Evolutionary conservation across 2,113 vertebrate genomes (phyloP), one percentile per base, ranked within the genome.

Genomic region (Rhinichthys klamathensis): DNA sequence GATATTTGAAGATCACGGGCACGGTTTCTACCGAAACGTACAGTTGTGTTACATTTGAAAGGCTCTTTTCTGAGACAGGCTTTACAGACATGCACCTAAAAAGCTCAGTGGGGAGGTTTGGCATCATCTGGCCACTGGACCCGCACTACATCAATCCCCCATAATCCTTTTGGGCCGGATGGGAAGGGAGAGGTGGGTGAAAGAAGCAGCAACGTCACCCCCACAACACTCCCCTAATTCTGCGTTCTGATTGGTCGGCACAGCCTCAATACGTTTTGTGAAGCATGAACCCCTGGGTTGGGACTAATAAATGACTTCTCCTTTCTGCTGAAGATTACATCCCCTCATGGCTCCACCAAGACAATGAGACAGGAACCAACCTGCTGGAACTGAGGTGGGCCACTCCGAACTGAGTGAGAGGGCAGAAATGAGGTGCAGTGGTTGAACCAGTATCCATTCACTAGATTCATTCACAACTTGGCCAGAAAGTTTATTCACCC

Each of bases 61-160:
- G 46, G 46, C 13, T 51, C 12, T 75, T 46, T 75, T 75, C 25
- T 56, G 27, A 23, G 27, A 46, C 2, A 1, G 18, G 65, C 30
- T 32, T 70, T 82, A 87, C 81, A 84, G 87, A 84, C 83, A 87
- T 81, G 46, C 84, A 85, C 85, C 82, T 86, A 86, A 93, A 93
- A 93, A 87, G 90, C 93, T 89, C 92, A 93, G 93, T 91, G 88
- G 93, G 91, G 88, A 87, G 91, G 87, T 89, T 86, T 86, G 85
- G 88, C 88, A 90, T 87, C 85, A 89, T 89, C 88, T 87, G 85
- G 85, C 58, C 88, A 82, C 60, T 83, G 78, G 87, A 80, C 84
- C 73, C 74, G 88, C 79, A 74, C 86, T 88, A 90, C 91, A 92
- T 88, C 90, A 92, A 92, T 92, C 90, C 86, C 91, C 82, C 90